Percentiles rank a stretch among this genome's conserved stretches.
phyloP scores from a whole-genome alignment of 2,888 invertebrate genomes.

The Heliconius ismenius region DNA sequence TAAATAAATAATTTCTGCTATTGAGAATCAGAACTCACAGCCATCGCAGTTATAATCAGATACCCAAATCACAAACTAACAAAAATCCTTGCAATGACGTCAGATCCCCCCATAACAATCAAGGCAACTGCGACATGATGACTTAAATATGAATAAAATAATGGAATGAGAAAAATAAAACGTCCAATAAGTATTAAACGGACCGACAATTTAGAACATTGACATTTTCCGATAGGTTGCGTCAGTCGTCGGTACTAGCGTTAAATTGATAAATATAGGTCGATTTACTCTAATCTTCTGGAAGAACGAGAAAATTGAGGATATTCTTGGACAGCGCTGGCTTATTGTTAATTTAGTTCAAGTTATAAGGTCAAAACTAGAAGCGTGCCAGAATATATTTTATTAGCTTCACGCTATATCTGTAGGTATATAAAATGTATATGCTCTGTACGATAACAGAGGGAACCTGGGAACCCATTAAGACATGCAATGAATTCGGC shows the following conservation, averaged over 20 bases:
- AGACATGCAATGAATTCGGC: no score
- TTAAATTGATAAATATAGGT: slow-evolving; percentile 19
- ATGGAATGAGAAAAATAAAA: slow-evolving; percentile 12
- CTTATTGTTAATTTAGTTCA: background rate
- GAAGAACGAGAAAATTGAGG: slow-evolving; percentile 10
- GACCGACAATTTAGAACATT: slow-evolving; percentile 6
- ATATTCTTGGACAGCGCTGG: background rate
- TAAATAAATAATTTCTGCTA: no score
- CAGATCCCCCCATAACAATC: no score
- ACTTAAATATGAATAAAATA: background rate
- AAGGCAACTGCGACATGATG: background rate
- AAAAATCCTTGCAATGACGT: no score
- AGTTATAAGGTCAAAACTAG: background rate
- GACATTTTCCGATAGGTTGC: slow-evolving; percentile 21
- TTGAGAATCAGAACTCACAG: no score
- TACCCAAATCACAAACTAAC: no score
- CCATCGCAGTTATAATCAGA: no score
- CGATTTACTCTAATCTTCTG: slow-evolving; percentile 2
- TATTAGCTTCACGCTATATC: no score
- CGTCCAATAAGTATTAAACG: slow-evolving; percentile 9
- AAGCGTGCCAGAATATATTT: background rate
- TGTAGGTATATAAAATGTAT: no score
- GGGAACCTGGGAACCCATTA: background rate
- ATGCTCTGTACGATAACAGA: background rate
- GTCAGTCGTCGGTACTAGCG: slow-evolving; percentile 8